Conservation (phyloP, 2,888 invertebrate species). For the Lymantria dispar region DNA sequence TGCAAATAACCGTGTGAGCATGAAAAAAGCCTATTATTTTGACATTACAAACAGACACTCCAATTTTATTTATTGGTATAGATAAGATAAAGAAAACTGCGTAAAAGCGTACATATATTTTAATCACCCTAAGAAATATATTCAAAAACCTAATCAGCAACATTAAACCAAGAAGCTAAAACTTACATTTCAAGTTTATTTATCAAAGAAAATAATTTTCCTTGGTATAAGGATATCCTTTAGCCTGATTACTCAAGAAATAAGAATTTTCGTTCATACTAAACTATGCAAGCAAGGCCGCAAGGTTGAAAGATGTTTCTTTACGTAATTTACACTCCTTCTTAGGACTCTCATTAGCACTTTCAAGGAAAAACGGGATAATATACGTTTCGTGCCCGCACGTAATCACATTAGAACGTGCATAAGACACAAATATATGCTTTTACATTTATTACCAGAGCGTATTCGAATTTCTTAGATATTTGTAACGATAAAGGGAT, state of each 20-base stretch:
- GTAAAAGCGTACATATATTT: too few species aligned
- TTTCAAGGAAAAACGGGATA: slow-evolving; percentile 42
- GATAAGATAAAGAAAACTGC: too few species aligned
- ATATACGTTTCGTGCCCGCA: slow-evolving; percentile 32
- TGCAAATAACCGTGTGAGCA: too few species aligned
- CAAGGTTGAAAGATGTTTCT: slow-evolving; percentile 26
- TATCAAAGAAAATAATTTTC: too few species aligned
- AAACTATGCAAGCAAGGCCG: not conserved
- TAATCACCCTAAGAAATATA: too few species aligned
- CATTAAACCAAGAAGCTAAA: not conserved
- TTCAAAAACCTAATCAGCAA: too few species aligned
- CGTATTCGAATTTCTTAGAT: slow-evolving; percentile 24
- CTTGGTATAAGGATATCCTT: too few species aligned
- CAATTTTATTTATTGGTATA: too few species aligned
- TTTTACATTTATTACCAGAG: slow-evolving; percentile 36
- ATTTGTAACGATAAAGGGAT: slow-evolving; percentile 26
- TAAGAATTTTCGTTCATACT: slow-evolving; percentile 15
- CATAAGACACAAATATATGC: slow-evolving; percentile 33
- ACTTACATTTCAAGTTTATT: not conserved
- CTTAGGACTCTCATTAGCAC: slow-evolving; percentile 49
- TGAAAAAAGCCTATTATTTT: too few species aligned
- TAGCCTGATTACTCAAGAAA: not conserved
- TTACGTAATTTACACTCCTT: slow-evolving; percentile 42
- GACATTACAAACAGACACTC: too few species aligned
- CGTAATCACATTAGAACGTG: slow-evolving; percentile 47